These are phyloP conservation scores for Protobothrops flavoviridis DNA, from an alignment of 2,113 vertebrate species.

Conservation along the genomic window DNA sequence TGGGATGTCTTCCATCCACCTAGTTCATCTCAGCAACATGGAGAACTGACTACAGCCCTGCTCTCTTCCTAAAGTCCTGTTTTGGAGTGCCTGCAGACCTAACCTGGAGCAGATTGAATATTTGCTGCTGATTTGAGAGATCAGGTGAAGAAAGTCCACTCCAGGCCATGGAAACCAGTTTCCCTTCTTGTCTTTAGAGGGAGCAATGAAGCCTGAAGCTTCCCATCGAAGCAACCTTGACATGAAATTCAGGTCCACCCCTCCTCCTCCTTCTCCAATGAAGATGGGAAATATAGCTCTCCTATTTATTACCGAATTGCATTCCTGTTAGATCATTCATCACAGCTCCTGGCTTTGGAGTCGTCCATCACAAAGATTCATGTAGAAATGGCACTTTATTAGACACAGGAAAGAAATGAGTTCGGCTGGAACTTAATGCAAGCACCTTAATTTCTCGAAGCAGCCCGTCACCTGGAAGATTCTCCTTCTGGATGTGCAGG, in stretches of 20 bases:
- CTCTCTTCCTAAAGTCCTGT: neutral
- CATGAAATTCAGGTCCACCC: neutral
- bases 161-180: too few species aligned
- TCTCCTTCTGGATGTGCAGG: neutral
- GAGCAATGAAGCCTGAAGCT: neutral
- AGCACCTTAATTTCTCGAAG: neutral
- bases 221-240: neutral
- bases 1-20: neutral
- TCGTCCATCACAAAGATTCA: neutral
- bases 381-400: neutral
- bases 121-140: neutral
- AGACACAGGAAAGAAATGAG: neutral
- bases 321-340: neutral
- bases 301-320: neutral
- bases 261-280: neutral
- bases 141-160: neutral
- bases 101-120: neutral
- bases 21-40: neutral
- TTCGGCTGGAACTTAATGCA: neutral
- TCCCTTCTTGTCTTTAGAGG: neutral
- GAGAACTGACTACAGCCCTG: neutral
- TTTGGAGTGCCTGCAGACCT: neutral
- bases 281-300: neutral
- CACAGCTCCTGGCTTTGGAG: neutral
- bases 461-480: neutral